phyloP scores from a whole-genome alignment of 2,888 invertebrate genomes.

The Morinoia aosen region DNA sequence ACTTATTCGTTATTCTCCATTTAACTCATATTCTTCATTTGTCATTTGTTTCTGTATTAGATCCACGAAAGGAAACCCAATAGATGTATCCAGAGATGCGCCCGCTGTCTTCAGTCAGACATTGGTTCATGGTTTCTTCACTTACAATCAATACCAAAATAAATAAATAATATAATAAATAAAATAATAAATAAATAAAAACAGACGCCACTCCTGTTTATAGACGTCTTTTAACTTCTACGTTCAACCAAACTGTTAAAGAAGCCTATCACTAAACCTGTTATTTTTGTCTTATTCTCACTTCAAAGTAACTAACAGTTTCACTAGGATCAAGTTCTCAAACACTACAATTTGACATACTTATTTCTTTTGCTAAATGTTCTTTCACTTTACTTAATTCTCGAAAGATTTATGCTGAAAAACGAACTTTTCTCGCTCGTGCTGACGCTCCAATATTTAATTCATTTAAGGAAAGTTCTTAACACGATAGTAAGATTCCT shows the following conservation, averaged over 20 bases:
- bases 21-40: too few species aligned
- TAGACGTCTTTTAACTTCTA: too few species aligned
- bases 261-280: background rate
- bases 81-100: too few species aligned
- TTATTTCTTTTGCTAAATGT: background rate
- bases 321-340: background rate
- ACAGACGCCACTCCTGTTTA: too few species aligned
- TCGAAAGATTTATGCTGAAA: background rate
- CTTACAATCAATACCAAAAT: too few species aligned
- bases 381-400: background rate
- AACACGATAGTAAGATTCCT: background rate
- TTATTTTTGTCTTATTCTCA: background rate
- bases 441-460: background rate
- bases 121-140: too few species aligned
- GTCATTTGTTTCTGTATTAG: too few species aligned
- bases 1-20: too few species aligned
- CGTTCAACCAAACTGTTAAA: background rate
- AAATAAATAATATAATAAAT: too few species aligned
- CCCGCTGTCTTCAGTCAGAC: too few species aligned
- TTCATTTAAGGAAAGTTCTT: background rate
- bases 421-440: background rate
- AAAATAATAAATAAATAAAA: too few species aligned
- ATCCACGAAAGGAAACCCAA: too few species aligned
- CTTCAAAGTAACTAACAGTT: background rate
- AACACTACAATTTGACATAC: background rate